Evolutionary conservation across 2,113 vertebrate species (phyloP).

Genomic region (Maccullochella peelii): DNA sequence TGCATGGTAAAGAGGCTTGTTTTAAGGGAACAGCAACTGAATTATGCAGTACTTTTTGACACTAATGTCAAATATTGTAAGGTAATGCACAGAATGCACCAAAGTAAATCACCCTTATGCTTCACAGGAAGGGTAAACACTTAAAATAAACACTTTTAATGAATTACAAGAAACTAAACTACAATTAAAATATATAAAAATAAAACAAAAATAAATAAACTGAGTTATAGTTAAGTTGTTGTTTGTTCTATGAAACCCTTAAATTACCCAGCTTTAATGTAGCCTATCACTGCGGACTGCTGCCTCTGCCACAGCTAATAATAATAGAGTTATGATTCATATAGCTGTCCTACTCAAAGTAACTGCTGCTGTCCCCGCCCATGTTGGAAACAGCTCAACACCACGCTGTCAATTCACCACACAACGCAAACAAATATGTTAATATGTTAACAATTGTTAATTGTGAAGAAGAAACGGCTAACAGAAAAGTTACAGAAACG

Average conservation of each 20-base stretch:
- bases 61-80: not conserved
- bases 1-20: not conserved
- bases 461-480: accelerated
- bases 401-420: conserved; percentile 40
- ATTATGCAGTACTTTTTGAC: not conserved
- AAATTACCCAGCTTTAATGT: not conserved
- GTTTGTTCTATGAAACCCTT: not conserved
- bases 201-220: not conserved
- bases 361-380: conserved; percentile 47
- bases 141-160: not conserved
- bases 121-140: not conserved
- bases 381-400: conserved; percentile 38
- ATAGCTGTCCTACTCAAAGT: not conserved
- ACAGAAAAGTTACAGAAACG: not conserved
- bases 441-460: not conserved
- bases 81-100: not conserved
- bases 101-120: not conserved
- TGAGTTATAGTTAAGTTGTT: not conserved
- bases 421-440: conserved; percentile 5
- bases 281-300: conserved; percentile 16
- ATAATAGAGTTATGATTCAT: conserved; percentile 12
- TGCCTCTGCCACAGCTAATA: conserved; percentile 20
- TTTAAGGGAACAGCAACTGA: not conserved
- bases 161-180: not conserved
- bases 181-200: not conserved